Evolutionary conservation across 2,113 vertebrate genomes (phyloP), one percentile per base, ranked within the genome.

Genomic region (Solenodon paradoxus): DNA sequence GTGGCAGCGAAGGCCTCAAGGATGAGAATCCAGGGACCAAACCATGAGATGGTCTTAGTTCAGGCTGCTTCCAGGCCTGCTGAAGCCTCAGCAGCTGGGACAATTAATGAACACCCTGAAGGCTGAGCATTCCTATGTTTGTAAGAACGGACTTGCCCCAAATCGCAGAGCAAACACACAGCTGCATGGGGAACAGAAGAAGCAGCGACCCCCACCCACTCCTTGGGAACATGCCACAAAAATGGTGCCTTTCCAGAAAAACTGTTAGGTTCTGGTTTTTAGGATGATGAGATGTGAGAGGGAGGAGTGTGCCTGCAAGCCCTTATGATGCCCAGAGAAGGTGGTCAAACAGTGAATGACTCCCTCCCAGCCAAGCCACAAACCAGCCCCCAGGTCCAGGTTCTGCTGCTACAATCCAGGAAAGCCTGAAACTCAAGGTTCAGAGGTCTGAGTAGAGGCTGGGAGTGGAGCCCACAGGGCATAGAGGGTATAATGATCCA

Each of bases 131-230:
- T 45, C 47, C 64, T 16, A 7, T 3, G 4, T 64, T 15, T n/a
- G 49, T 19, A 53, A 66, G 86, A 47, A 30, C 5, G 51, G 47
- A 22, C 28, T 12, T 81, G 42, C 35, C 74, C 11, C 38, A 19
- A 5, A n/a, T 64, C 35, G n/a, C 79, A 28, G 35, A 51, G 57
- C 55, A 45, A n/a, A 59, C 16, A 28, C 8, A 47, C 13, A 28
- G 74, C 45, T 26, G 8, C 49, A 30, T 1, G 28, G 47, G 26
- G 12, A 13, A 47, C 3, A 12, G 68, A 2, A 47, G 38, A 42
- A 28, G 35, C 35, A 4, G 3, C 1, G 38, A 7, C 28, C 26
- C 63, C 32, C 40, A 5, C n/a, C 5, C 10, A n/a, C 0, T 3
- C 53, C 47, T 11, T 1, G 3, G 13, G 35, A 24, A 49, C 11